Conservation (phyloP, 2,888 invertebrate species). For the Orthonevra nobilis region DNA sequence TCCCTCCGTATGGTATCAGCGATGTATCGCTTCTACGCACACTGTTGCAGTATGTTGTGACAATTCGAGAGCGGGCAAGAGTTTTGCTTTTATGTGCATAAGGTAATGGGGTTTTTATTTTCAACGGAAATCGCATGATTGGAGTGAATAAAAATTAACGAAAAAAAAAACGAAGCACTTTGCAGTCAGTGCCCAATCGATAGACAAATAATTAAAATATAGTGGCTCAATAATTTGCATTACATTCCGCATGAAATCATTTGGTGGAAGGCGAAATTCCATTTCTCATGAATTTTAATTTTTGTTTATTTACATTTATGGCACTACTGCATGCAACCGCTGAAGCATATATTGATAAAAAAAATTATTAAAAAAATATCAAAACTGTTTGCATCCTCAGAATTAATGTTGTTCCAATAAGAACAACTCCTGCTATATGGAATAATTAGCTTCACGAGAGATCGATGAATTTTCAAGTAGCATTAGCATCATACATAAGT, state of each 20-base stretch:
- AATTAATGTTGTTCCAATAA: too few relatives aligned
- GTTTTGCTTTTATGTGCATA: constrained; percentile 8
- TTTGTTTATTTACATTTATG: neutral
- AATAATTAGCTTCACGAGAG: too few relatives aligned
- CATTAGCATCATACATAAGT: too few relatives aligned
- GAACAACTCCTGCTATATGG: too few relatives aligned
- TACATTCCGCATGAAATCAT: constrained; percentile 2
- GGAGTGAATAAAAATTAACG: constrained; percentile 45
- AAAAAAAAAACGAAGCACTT: constrained; percentile 11
- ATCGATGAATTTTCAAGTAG: too few relatives aligned
- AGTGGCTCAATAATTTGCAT: constrained; percentile 14
- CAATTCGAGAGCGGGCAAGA: constrained; percentile 22
- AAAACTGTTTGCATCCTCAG: too few relatives aligned
- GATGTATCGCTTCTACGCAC: too few relatives aligned
- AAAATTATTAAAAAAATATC: too few relatives aligned
- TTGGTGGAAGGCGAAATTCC: neutral
- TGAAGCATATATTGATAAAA: too few relatives aligned
- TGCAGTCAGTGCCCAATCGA: constrained; percentile 37
- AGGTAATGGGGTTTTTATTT: constrained; percentile 52
- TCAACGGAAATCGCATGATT: constrained; percentile 29
- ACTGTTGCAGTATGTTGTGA: constrained; percentile 25
- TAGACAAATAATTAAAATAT: constrained; percentile 51
- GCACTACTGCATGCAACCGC: too few relatives aligned
- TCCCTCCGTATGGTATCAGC: too few relatives aligned
- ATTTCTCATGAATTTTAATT: neutral